These are phyloP conservation scores for Cavia aperea DNA, from an alignment of 2,113 vertebrate species.

Conservation along the genomic window DNA sequence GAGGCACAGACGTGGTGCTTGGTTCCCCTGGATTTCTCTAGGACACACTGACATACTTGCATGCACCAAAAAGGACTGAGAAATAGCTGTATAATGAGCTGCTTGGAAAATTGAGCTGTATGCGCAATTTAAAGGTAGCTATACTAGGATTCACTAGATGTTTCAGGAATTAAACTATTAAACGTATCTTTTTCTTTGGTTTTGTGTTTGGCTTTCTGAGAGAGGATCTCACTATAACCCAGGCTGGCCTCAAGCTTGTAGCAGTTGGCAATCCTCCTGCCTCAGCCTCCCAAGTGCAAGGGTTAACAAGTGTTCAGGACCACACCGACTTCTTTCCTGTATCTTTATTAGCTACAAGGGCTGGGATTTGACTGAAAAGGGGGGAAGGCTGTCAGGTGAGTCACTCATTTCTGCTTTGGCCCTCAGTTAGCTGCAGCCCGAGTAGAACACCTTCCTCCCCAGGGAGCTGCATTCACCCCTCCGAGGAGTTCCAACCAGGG, in stretches of 20 bases:
- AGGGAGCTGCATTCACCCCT: neutral
- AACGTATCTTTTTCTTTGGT: neutral
- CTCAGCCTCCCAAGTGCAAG: neutral
- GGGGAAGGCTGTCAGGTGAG: neutral
- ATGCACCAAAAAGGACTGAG: neutral
- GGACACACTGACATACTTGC: neutral
- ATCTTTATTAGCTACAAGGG: neutral
- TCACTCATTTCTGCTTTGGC: conserved; percentile 9
- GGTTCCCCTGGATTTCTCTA: conserved; percentile 18
- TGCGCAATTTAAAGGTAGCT: neutral
- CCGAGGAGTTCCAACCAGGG: neutral
- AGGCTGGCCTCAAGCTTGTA: neutral
- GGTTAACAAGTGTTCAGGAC: neutral
- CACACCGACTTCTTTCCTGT: neutral
- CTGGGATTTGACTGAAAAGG: neutral
- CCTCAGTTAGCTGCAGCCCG: neutral
- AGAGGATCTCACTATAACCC: neutral
- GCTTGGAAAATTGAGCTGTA: neutral
- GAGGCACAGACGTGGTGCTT: neutral
- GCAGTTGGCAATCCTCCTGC: neutral
- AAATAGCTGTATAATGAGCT: neutral
- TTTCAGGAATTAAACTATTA: conserved; percentile 9
- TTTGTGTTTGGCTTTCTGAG: too few species aligned
- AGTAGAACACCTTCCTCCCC: neutral
- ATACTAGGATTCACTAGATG: neutral